A percentile compares a stretch with the other conserved stretches of the same genome.
Conservation (phyloP, 2,797 vertebrate species). For the Dromococcyx pavoninus region DNA sequence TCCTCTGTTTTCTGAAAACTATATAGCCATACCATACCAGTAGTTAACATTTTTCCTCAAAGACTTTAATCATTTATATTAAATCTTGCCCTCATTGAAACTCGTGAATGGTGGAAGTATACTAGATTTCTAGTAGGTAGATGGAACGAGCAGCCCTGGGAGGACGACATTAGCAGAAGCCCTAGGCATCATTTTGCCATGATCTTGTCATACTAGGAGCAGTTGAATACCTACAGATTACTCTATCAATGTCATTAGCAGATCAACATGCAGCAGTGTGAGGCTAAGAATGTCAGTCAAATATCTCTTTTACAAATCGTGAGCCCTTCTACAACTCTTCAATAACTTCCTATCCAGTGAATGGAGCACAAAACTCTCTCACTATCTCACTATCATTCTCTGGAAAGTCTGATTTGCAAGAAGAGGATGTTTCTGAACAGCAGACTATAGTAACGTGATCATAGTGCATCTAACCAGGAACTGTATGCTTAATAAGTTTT, state of each 20-base stretch:
- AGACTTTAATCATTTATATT: not conserved
- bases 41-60: not conserved
- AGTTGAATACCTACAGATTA: not conserved
- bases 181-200: not conserved
- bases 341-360: not conserved
- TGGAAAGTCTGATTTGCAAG: not conserved
- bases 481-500: not conserved
- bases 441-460: not conserved
- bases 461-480: not conserved
- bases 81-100: not conserved
- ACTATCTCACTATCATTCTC: not conserved
- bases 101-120: not conserved
- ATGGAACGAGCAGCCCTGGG: not conserved
- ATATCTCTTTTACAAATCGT: not conserved
- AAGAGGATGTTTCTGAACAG: not conserved
- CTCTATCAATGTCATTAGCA: not conserved
- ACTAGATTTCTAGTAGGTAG: not conserved
- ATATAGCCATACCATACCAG: not conserved
- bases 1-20: not conserved
- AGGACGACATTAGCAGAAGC: not conserved
- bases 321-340: not conserved
- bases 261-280: not conserved
- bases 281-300: not conserved
- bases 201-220: not conserved
- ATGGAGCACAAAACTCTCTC: not conserved